These are phyloP conservation scores for Salvelinus namaycush DNA, from an alignment of 2,113 vertebrate species.

Conservation along the genomic window DNA sequence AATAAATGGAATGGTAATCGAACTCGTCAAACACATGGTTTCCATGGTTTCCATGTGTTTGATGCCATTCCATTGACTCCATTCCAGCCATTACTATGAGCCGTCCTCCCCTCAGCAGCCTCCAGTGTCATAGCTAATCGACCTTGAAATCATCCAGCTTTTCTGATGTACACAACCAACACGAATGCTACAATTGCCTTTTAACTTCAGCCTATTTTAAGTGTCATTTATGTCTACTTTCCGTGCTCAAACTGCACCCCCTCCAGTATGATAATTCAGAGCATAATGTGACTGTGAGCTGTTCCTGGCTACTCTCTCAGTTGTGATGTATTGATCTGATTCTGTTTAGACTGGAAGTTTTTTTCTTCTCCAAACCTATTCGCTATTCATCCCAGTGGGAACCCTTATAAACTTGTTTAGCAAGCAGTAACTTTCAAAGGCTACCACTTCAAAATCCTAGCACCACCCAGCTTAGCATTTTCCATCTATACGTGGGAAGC, in stretches of 20 bases:
- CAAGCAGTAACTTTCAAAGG: slow-evolving; percentile 6
- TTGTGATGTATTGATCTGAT: slow-evolving; percentile 12
- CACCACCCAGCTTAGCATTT: slow-evolving; percentile 6
- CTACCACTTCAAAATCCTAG: slow-evolving; percentile 8
- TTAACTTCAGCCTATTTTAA: not conserved
- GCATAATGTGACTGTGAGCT: slow-evolving; percentile 1
- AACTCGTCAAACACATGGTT: too few relatives aligned
- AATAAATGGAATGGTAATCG: too few relatives aligned
- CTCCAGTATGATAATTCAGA: slow-evolving; percentile 1
- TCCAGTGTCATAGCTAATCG: not conserved
- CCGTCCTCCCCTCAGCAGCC: too few relatives aligned
- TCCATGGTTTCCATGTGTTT: too few relatives aligned
- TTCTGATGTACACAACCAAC: not conserved
- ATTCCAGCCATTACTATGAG: too few relatives aligned
- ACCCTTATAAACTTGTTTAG: slow-evolving; percentile 17
- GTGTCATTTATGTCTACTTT: not conserved
- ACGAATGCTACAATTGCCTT: not conserved
- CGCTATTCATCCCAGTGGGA: slow-evolving; percentile 1
- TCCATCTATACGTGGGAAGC: not conserved
- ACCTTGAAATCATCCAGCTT: slow-evolving; percentile 1
- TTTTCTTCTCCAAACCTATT: not conserved
- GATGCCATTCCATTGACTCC: too few relatives aligned
- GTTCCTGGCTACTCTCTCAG: not conserved
- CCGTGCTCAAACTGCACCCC: not conserved
- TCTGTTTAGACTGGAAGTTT: slow-evolving; percentile 9